Evolutionary conservation across 2,888 invertebrate genomes (phyloP).

Genomic region (Labia minor): DNA sequence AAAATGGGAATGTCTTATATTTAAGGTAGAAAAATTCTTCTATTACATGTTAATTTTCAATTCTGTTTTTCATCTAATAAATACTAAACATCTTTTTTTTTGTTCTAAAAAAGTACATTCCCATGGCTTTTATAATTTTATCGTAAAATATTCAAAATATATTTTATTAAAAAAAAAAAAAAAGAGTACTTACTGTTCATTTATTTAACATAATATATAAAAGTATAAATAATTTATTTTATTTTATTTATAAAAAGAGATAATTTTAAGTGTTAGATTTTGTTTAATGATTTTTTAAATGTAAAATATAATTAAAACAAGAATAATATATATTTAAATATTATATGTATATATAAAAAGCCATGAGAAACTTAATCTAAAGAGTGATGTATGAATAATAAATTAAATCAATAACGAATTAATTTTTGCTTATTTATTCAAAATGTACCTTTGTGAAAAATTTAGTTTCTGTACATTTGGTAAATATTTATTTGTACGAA

Average conservation of each 20-base stretch:
- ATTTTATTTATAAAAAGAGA: background rate
- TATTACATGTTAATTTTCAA: too few relatives aligned
- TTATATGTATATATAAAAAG: background rate
- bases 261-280: background rate
- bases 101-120: background rate
- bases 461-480: constrained; percentile 27
- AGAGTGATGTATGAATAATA: background rate
- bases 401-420: background rate
- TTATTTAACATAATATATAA: background rate
- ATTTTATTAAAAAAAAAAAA: background rate
- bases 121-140: background rate
- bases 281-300: background rate
- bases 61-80: background rate
- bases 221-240: background rate
- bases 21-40: background rate
- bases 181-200: too few relatives aligned
- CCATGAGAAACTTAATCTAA: constrained; percentile 5
- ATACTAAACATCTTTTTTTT: background rate
- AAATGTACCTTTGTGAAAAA: constrained; percentile 32
- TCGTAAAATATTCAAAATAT: background rate
- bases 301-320: too few relatives aligned
- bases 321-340: too few relatives aligned
- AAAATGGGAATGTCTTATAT: constrained; percentile 8
- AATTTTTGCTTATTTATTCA: constrained; percentile 32
- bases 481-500: constrained; percentile 13